Evolutionary conservation across 2,797 vertebrate genomes (phyloP).

Genomic region (Notoglanidium macrostoma): DNA sequence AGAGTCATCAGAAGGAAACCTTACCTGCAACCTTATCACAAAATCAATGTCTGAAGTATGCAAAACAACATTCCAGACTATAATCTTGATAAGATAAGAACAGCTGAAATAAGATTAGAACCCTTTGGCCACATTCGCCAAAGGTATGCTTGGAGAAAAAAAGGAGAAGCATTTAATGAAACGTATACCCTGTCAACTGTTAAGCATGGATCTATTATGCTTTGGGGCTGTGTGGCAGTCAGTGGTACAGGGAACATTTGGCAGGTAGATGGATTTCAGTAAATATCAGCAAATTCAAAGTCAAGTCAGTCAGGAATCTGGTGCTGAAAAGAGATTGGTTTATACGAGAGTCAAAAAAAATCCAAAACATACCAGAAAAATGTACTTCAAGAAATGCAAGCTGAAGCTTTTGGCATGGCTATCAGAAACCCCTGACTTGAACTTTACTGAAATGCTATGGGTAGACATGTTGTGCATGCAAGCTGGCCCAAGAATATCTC

Average conservation of each 20-base stretch:
- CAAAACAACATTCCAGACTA: neutral
- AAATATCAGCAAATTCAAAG: neutral
- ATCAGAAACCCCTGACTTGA: neutral
- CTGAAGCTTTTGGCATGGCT: neutral
- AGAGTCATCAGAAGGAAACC: neutral
- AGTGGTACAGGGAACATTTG: neutral
- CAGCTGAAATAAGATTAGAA: neutral
- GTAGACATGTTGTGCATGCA: neutral
- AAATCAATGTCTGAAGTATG: neutral
- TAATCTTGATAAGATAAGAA: neutral
- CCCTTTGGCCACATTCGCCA: neutral
- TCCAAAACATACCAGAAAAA: neutral
- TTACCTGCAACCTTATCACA: neutral
- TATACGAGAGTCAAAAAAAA: neutral
- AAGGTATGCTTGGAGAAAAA: neutral
- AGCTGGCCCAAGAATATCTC: neutral
- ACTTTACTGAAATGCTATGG: neutral
- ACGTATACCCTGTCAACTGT: neutral
- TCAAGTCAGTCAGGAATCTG: neutral
- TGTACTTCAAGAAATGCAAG: neutral
- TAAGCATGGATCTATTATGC: neutral
- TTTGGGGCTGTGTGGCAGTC: neutral
- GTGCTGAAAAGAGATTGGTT: neutral
- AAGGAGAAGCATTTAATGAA: neutral
- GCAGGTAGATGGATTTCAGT: neutral